phyloP scores from a whole-genome alignment of 2,797 vertebrate species.

The Tauraco hartlaubi region DNA sequence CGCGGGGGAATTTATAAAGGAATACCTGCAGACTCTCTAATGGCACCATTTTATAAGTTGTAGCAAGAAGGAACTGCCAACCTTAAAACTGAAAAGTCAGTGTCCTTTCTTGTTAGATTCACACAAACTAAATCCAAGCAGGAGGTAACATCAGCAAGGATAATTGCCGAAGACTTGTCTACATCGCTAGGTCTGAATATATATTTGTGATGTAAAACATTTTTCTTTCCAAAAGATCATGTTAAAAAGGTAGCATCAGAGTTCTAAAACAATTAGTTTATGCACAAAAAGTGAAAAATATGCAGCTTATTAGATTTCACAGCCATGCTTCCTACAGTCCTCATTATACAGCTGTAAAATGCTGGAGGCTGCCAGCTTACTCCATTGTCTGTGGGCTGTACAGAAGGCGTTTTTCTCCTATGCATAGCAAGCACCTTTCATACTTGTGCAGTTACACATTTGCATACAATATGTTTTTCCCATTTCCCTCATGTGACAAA shows the following conservation, averaged over 20 bases:
- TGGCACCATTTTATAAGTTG: slow-evolving; percentile 14
- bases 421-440: slow-evolving; percentile 45
- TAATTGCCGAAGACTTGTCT: background rate
- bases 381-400: background rate
- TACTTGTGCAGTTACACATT: slow-evolving; percentile 26
- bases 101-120: background rate
- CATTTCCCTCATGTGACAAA: background rate
- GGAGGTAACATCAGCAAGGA: background rate
- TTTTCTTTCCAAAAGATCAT: background rate
- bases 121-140: background rate
- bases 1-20: slow-evolving; percentile 17
- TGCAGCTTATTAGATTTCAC: slow-evolving; percentile 55
- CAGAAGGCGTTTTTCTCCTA: background rate
- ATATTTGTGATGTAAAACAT: background rate
- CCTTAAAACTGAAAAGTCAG: background rate
- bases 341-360: slow-evolving; percentile 53
- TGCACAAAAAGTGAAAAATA: background rate
- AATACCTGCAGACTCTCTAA: background rate
- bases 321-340: slow-evolving; percentile 11
- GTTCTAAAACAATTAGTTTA: slow-evolving; percentile 52
- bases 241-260: background rate
- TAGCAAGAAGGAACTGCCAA: slow-evolving; percentile 6
- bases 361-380: slow-evolving; percentile 6
- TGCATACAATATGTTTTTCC: slow-evolving; percentile 25
- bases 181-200: background rate